Base-by-base conservation (phyloP, 2,888 invertebrate species). In the Serrognathus titanus region DNA sequence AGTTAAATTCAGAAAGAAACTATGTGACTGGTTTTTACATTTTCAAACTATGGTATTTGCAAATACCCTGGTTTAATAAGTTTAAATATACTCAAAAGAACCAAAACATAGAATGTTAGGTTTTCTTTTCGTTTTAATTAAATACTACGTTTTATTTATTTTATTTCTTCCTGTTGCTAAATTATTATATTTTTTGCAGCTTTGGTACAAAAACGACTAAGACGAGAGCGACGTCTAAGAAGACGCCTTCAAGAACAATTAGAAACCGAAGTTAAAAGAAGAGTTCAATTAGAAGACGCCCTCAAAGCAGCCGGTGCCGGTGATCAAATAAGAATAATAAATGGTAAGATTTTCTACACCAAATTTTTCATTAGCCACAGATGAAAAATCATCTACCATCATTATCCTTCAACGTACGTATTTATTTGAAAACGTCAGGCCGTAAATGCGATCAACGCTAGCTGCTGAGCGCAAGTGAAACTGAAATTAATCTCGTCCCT, bases 121-220 rank as follows among this genome's bases (percentile, higher is more conserved):
- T n/a, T n/a, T n/a, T n/a, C n/a, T n/a, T n/a, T n/a, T n/a, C n/a
- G n/a, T n/a, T n/a, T n/a, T n/a, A n/a, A n/a, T n/a, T n/a, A n/a
- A n/a, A n/a, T n/a, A n/a, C n/a, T n/a, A n/a, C 20, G 20, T 6
- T 31, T 31, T 31, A 31, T 31, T 31, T 3, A 20, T 20, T 31
- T 31, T 31, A 31, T 31, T 31, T 31, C n/a, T n/a, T n/a, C n/a
- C n/a, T n/a, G n/a, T n/a, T n/a, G n/a, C 51, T 53, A 31, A 8
- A 13, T 2, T 53, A 8, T 51, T 52, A 2, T 36, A 59, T 61
- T 61, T 57, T 65, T 83, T 82, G 13, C 85, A 95, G 95, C 89
- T 62, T 82, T 90, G 75, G 92, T 91, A 78, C 94, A 94, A 78
- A 94, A 94, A 77, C 86, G 94, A 61, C 83, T 94, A 80, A 89